phyloP scores from a whole-genome alignment of 2,888 invertebrate genomes.

The Cephus rjabovi region DNA sequence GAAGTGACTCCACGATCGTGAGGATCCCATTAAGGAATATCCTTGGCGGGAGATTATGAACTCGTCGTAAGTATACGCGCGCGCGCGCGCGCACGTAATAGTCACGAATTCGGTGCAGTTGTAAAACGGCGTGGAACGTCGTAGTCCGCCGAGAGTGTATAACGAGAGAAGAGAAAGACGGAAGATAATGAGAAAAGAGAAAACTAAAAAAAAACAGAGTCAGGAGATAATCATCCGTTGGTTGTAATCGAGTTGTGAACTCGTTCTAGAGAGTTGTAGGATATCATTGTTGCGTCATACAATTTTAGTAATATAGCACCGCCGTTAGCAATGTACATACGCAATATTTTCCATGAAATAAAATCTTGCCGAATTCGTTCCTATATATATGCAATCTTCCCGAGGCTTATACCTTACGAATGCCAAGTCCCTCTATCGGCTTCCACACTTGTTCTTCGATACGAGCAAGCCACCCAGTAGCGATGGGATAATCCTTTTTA shows the following conservation, averaged over 20 bases:
- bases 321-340: conserved; percentile 53
- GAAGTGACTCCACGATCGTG: not conserved
- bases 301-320: not conserved
- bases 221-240: not conserved
- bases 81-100: not conserved
- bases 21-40: not conserved
- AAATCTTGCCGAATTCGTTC: conserved; percentile 52
- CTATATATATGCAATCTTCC: conserved; percentile 20
- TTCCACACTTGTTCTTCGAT: not conserved
- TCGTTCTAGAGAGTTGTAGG: not conserved
- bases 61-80: not conserved
- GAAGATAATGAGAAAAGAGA: not conserved
- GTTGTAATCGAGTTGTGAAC: not conserved
- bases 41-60: not conserved
- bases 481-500: not conserved
- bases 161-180: not conserved
- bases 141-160: not conserved
- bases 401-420: not conserved
- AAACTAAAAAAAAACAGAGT: not conserved
- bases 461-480: not conserved
- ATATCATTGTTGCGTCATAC: not conserved
- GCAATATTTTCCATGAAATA: conserved; percentile 64
- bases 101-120: not conserved
- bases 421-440: not conserved
- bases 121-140: not conserved